Evolutionary conservation across 1,140 invertebrate species (phyloP).

Genomic region (Anastrepha obliqua): DNA sequence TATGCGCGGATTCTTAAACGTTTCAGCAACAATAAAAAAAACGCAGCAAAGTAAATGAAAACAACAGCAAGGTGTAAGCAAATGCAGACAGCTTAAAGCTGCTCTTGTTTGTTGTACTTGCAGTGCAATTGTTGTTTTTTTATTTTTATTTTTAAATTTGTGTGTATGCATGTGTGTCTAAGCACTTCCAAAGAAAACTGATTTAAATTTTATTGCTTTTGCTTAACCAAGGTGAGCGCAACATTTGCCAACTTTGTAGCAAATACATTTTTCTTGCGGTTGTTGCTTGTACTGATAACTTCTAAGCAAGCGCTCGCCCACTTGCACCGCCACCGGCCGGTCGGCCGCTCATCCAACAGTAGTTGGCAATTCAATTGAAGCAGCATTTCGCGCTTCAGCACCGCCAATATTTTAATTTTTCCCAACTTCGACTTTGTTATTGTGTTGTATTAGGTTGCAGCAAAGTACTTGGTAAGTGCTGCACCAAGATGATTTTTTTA

Average conservation of each 20-base stretch:
- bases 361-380: background rate
- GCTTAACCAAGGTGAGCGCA: slow-evolving; percentile 11
- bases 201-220: slow-evolving; percentile 45
- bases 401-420: background rate
- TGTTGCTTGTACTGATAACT: too few species aligned
- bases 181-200: slow-evolving; percentile 38
- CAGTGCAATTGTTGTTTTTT: background rate
- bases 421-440: background rate
- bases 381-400: background rate
- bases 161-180: background rate
- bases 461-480: too few species aligned
- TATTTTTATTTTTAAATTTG: background rate
- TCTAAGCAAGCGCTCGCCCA: too few species aligned
- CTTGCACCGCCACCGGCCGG: too few species aligned
- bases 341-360: background rate
- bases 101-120: background rate
- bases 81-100: background rate
- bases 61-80: background rate
- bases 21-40: slow-evolving; percentile 43
- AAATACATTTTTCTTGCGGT: background rate
- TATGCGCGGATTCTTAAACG: slow-evolving; percentile 56
- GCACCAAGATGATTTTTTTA: background rate
- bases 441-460: too few species aligned
- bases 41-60: background rate
- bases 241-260: background rate